Percentiles rank a stretch among this genome's conserved stretches.
These are phyloP conservation scores for Chionodraco myersi DNA, from an alignment of 2,113 vertebrate genomes.

Conservation along the genomic window DNA sequence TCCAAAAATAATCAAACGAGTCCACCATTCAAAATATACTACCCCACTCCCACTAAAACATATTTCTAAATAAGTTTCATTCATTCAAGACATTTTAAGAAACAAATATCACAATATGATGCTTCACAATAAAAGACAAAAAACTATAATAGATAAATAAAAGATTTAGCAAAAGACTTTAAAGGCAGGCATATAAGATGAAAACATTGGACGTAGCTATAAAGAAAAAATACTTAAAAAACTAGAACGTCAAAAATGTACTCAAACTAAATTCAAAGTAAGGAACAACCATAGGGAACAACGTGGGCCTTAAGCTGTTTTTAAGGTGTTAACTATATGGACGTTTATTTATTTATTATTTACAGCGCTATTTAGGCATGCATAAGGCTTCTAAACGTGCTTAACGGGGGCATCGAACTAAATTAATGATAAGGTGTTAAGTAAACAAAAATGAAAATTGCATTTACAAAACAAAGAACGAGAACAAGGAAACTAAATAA, in stretches of 20 bases:
- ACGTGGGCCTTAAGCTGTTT: neutral
- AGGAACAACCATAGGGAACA: too few relatives aligned
- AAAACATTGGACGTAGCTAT: neutral
- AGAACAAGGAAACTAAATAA: too few relatives aligned
- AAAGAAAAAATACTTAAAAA: neutral
- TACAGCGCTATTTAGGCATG: too few relatives aligned
- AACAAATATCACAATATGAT: neutral
- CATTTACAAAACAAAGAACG: too few relatives aligned
- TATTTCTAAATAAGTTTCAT: neutral
- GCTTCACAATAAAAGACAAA: neutral
- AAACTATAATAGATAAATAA: neutral
- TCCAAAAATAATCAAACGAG: too few relatives aligned
- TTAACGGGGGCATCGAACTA: too few relatives aligned
- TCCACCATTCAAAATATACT: neutral
- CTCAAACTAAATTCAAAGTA: too few relatives aligned
- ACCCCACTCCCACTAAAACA: neutral
- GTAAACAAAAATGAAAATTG: too few relatives aligned
- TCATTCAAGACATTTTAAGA: too few relatives aligned
- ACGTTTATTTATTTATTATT: too few relatives aligned
- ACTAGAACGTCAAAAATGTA: neutral
- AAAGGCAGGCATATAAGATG: neutral
- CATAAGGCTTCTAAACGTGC: too few relatives aligned
- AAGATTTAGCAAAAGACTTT: neutral
- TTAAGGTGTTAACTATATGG: neutral
- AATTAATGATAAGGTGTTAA: too few relatives aligned